Evolutionary conservation across 2,113 vertebrate genomes (phyloP), one percentile per base, ranked within the genome.

Genomic region (Bombycilla garrulus): DNA sequence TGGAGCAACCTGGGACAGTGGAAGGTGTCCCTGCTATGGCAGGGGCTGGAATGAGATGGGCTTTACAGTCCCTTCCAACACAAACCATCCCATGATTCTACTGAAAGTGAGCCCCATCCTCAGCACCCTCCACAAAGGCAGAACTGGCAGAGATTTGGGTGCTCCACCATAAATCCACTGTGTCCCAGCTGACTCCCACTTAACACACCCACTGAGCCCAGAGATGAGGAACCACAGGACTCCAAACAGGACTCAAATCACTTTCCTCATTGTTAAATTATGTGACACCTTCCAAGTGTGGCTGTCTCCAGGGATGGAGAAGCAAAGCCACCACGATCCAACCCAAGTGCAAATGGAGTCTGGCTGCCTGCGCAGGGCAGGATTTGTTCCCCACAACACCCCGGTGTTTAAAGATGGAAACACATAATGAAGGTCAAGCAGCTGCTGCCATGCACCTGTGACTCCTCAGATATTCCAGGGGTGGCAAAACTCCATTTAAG

Each of bases 341-440:
- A 76, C 3, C 13, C 25, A 42, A 38, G 38, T 1, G 7, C 31
- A 44, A 76, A 69, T 5, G 0, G 0, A 64, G n/a, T 18, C 38
- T 2, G 5, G 24, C 31, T 40, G 60, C 15, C 87, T 81, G 65
- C 36, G 40, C 33, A 31, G 38, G 51, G 44, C 57, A 71, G 61
- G 44, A 69, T 79, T 87, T 36, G 51, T 42, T 29, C 18, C 31
- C n/a, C 21, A 10, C 0, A 1, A 20, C n/a, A 87, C 5, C 23
- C n/a, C 1, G 0, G 0, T 0, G 4, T 53, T 35, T 21, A 14
- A 5, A 64, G 36, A 53, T 21, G 47, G 36, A 31, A 3, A 1
- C n/a, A 44, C 9, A 15, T 7, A 36, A 61, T 1, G 16, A 50
- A 89, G 60, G 53, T n/a, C 31, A 40, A 7, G 86, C 36, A 86